Percentiles rank a stretch among this genome's conserved stretches.
These are phyloP conservation scores for Rissa tridactyla DNA, from an alignment of 2,113 vertebrate genomes.

Conservation along the genomic window DNA sequence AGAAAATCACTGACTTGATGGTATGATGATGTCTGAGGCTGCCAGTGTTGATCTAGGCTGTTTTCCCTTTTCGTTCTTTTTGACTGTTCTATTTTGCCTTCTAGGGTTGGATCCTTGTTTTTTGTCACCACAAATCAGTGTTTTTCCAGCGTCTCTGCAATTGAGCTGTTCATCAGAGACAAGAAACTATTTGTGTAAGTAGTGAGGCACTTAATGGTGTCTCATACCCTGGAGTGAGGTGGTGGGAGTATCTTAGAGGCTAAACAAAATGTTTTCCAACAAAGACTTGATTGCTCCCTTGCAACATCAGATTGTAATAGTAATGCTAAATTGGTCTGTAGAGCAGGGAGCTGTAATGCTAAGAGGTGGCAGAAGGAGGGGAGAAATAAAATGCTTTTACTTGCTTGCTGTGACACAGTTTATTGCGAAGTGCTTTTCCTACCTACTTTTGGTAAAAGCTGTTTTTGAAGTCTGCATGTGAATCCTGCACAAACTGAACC, in stretches of 20 bases:
- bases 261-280: not conserved
- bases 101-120: constrained; percentile 70
- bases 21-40: not conserved
- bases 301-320: not conserved
- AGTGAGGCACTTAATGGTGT: not conserved
- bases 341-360: not conserved
- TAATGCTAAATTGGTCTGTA: not conserved
- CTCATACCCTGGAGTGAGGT: not conserved
- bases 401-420: not conserved
- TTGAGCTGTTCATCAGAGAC: constrained; percentile 70
- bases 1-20: not conserved
- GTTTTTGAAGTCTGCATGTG: not conserved
- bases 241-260: not conserved
- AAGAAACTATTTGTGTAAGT: constrained; percentile 74
- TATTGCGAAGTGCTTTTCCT: not conserved
- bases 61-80: not conserved
- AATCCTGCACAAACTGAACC: not conserved
- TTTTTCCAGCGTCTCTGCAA: constrained; percentile 68
- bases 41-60: not conserved
- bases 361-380: not conserved
- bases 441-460: not conserved
- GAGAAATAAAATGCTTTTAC: not conserved
- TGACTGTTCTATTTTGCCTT: not conserved
- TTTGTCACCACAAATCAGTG: constrained; percentile 72
- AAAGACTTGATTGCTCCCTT: not conserved